Conservation (phyloP, 30 jellyfish, hydroid and myxozoan species). For the Clytia hemisphaerica region DNA sequence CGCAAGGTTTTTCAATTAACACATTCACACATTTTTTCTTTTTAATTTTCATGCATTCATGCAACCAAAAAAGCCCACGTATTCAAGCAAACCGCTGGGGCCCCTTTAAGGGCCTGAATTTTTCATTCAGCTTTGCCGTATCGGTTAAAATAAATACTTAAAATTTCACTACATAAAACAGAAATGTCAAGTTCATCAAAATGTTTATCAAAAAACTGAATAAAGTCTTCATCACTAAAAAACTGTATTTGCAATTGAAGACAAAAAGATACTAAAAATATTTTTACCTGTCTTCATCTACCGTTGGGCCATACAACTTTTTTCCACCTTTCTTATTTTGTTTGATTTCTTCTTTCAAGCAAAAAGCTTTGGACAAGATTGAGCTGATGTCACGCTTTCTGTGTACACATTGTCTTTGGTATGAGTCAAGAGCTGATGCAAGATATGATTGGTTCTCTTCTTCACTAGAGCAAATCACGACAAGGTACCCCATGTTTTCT, state of each 20-base stretch:
- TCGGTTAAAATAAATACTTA: too few relatives aligned
- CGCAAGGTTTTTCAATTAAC: too few relatives aligned
- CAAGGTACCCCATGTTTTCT: constrained; percentile 20
- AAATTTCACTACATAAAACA: neutral
- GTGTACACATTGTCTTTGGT: constrained; percentile 18
- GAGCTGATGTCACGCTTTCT: constrained; percentile 11
- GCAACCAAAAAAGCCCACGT: too few relatives aligned
- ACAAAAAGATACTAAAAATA: neutral
- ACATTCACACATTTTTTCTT: too few relatives aligned
- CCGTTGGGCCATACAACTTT: constrained; percentile 12
- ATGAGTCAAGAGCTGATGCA: constrained; percentile 52
- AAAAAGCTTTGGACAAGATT: neutral
- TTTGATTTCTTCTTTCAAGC: neutral
- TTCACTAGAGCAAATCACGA: constrained; percentile 51
- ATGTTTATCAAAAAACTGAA: too few relatives aligned
- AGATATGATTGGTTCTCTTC: constrained; percentile 46
- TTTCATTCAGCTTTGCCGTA: too few relatives aligned
- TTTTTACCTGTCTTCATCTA: constrained; percentile 43
- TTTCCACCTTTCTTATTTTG: neutral
- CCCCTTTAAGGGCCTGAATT: too few relatives aligned
- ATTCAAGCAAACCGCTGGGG: too few relatives aligned
- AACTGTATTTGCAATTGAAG: too few relatives aligned
- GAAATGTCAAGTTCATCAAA: neutral
- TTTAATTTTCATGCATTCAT: too few relatives aligned
- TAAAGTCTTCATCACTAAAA: too few relatives aligned